These are phyloP conservation scores for Atta cephalotes DNA, from an alignment of 1,140 invertebrate species.

Conservation along the genomic window DNA sequence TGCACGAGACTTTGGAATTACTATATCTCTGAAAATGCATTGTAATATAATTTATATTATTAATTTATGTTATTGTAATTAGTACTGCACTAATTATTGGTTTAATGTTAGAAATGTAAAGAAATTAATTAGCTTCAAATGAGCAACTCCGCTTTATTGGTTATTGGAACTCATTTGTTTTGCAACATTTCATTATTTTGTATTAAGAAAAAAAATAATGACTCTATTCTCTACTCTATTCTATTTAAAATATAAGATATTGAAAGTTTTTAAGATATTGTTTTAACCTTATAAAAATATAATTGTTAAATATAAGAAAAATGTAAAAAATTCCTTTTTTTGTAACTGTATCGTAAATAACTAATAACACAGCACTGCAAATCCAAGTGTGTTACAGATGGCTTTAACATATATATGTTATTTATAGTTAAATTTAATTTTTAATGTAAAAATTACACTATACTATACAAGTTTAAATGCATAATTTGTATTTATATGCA, in stretches of 20 bases:
- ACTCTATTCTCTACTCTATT: background rate
- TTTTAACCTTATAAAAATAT: background rate
- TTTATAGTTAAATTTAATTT: too few relatives aligned
- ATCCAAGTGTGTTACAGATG: too few relatives aligned
- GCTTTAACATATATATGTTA: too few relatives aligned
- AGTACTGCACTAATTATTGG: background rate
- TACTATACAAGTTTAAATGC: too few relatives aligned
- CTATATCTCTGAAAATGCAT: conserved; percentile 87
- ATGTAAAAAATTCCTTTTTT: background rate
- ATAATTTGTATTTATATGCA: too few relatives aligned
- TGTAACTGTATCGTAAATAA: background rate
- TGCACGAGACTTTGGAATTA: conserved; percentile 89
- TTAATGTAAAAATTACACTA: too few relatives aligned
- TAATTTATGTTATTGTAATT: background rate
- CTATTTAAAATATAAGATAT: background rate
- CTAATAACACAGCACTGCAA: background rate
- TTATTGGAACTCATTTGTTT: background rate
- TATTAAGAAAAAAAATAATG: background rate
- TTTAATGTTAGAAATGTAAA: background rate
- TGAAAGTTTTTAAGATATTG: background rate
- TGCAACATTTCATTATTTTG: background rate
- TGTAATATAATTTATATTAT: background rate
- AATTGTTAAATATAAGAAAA: background rate
- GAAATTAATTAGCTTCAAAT: background rate
- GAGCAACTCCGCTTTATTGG: background rate